Conservation (phyloP, 2,797 vertebrate genomes). For the Xerus rutilus region DNA sequence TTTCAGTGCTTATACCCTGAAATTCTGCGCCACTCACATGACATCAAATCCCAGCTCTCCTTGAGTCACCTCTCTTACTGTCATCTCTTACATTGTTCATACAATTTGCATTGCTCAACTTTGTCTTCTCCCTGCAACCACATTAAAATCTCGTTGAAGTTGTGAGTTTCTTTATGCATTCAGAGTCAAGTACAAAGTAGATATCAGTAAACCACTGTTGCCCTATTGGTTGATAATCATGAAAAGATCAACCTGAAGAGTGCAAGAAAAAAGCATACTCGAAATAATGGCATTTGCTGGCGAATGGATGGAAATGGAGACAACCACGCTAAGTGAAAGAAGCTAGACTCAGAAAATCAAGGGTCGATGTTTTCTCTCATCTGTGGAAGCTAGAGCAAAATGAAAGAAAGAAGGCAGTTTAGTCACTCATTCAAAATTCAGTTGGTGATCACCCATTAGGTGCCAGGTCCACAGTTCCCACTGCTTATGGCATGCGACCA, state of each 20-base stretch:
- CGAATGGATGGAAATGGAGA: too few species aligned
- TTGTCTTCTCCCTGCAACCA: background rate
- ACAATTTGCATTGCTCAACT: background rate
- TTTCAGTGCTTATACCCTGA: background rate
- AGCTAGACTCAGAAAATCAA: too few species aligned
- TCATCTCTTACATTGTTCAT: background rate
- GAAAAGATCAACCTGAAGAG: background rate
- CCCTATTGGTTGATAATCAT: background rate
- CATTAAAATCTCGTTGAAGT: background rate
- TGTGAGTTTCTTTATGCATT: background rate
- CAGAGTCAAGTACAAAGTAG: background rate
- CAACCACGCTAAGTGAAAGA: too few species aligned
- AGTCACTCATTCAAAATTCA: background rate
- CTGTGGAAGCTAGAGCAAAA: too few species aligned
- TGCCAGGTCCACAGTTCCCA: background rate
- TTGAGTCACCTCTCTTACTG: background rate
- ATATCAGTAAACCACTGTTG: background rate
- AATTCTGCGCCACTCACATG: background rate
- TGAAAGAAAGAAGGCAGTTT: too few species aligned
- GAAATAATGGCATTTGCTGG: too few species aligned
- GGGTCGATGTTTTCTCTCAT: too few species aligned
- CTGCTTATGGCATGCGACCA: too few species aligned
- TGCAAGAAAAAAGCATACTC: background rate
- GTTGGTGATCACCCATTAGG: background rate
- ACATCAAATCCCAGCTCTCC: background rate